Evolutionary conservation across 2,888 invertebrate genomes (phyloP).

Genomic region (Volucella zonaria): DNA sequence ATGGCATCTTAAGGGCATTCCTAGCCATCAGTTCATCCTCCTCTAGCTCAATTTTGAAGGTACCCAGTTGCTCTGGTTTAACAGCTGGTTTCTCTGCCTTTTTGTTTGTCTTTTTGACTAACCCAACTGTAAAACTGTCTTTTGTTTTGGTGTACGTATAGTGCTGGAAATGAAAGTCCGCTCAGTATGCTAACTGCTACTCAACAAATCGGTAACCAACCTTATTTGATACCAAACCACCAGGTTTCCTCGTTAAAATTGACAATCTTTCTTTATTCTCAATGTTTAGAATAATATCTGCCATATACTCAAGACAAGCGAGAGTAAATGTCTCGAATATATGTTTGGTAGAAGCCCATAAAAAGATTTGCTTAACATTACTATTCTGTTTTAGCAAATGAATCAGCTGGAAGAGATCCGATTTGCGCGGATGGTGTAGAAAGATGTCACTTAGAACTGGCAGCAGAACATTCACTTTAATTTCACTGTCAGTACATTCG

Average conservation of each 20-base stretch:
- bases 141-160: constrained; percentile 78
- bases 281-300: constrained; percentile 79
- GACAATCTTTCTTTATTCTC: constrained; percentile 76
- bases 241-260: constrained; percentile 78
- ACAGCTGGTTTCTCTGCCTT: constrained; percentile 36
- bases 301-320: constrained; percentile 80
- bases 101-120: constrained; percentile 52
- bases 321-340: constrained; percentile 78
- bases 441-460: constrained; percentile 79
- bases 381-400: constrained; percentile 77
- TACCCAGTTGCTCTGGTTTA: constrained; percentile 75
- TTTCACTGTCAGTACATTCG: constrained; percentile 71
- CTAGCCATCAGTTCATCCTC: constrained; percentile 82
- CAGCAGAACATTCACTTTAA: constrained; percentile 77
- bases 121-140: constrained; percentile 77
- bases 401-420: constrained; percentile 78
- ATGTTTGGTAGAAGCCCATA: constrained; percentile 80
- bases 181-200: background rate
- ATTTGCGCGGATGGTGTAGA: constrained; percentile 76
- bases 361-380: constrained; percentile 78
- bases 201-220: constrained; percentile 31
- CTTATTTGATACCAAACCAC: constrained; percentile 79
- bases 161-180: constrained; percentile 64
- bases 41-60: constrained; percentile 82
- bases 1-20: constrained; percentile 81